phyloP scores from a whole-genome alignment of 2,888 invertebrate genomes.

The Leucozona laternaria region DNA sequence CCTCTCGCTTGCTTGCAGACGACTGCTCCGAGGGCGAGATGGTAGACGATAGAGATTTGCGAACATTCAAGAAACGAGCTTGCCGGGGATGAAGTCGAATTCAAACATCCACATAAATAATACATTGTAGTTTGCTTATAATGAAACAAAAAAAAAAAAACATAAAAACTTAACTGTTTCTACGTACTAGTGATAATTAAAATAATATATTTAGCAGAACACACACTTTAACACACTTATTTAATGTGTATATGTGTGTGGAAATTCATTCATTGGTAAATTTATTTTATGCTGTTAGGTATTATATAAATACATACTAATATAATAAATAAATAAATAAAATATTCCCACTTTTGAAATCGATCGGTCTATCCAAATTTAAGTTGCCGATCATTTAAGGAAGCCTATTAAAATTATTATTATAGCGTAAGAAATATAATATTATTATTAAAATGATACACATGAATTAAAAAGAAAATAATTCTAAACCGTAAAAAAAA shows the following conservation, averaged over 20 bases:
- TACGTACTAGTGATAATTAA: constrained; percentile 68
- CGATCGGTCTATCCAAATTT: constrained; percentile 50
- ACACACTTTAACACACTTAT: constrained; percentile 1
- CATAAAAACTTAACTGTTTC: constrained; percentile 51
- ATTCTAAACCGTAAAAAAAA: constrained; percentile 35
- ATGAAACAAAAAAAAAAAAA: constrained; percentile 10
- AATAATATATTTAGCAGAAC: constrained; percentile 36
- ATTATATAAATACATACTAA: constrained; percentile 18
- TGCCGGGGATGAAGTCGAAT: constrained; percentile 68
- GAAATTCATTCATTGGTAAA: constrained; percentile 42
- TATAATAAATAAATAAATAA: constrained; percentile 12
- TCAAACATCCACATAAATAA: constrained; percentile 33
- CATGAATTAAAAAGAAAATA: constrained; percentile 60
- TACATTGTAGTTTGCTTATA: constrained; percentile 34
- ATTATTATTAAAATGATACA: constrained; percentile 59
- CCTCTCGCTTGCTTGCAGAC: constrained; percentile 71
- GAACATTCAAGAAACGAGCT: constrained; percentile 72
- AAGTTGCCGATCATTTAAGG: constrained; percentile 50
- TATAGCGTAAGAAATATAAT: constrained; percentile 48
- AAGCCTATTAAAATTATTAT: constrained; percentile 58
- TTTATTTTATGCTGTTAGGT: constrained; percentile 63
- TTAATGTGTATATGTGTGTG: constrained; percentile 23
- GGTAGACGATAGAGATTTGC: constrained; percentile 62
- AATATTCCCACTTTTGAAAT: constrained; percentile 34
- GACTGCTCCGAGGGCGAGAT: constrained; percentile 60